Base-by-base conservation (phyloP, 2,797 vertebrate genomes). In the Botia kubotai region DNA sequence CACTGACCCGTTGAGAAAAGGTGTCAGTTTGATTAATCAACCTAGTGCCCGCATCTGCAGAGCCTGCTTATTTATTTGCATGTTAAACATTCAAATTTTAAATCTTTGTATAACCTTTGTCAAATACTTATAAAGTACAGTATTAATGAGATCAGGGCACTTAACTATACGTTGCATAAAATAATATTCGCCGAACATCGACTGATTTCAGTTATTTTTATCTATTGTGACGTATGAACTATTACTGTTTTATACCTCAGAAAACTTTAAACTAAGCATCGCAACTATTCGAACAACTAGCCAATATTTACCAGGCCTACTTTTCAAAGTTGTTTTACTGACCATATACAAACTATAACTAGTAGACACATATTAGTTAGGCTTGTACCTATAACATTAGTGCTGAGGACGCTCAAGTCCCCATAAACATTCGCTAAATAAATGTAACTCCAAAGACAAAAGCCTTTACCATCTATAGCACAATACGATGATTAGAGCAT, bases 11-110 rank as follows among this genome's bases (percentile, higher is more conserved):
- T 85, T 86, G 83, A 84, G 85, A 88, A 89, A 88, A 89, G 89
- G 84, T 92, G 91, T 92, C 92, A 92, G 86, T 84, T 89, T 87
- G 79, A 89, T 91, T 92, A 88, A 92, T 86, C 86, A 86, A 70
- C 85, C 75, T 68, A 77, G 65, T 70, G 60, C 53, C 63, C 83
- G 80, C 73, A 66, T 17, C 17, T 4, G 17, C 60, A 66, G 75
- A 68, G 73, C 58, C 63, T 75, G 66, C 33, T 33, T n/a, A 58
- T 29, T 65, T 77, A 72, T 66, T n/a, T 21, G 2, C 12, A 16
- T 26, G 2, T 7, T 14, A 69, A 50, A 16, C 16, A 60, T 29
- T 10, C 0, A 29, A 8, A 11, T 33, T 3, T 19, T 29, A 19
- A 10, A 2, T 13, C 14, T 62, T 29, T 62, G 6, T 14, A 29